Evolutionary conservation across 2,113 vertebrate genomes (phyloP).

Genomic region (Lonchura striata): DNA sequence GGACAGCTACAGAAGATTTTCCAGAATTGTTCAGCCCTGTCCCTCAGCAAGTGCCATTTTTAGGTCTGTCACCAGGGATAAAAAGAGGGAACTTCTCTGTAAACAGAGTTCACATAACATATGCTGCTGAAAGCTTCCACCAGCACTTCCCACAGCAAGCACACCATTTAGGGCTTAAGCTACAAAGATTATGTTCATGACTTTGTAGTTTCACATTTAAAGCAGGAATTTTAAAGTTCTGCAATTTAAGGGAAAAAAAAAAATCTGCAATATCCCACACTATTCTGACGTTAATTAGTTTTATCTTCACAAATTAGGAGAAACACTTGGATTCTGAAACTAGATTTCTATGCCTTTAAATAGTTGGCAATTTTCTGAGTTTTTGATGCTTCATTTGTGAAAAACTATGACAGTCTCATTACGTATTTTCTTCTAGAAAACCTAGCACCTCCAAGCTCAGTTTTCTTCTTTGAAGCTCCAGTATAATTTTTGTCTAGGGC

Average conservation of each 20-base stretch:
- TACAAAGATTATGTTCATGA: neutral
- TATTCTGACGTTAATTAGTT: neutral
- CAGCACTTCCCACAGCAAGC: neutral
- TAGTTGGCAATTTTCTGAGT: neutral
- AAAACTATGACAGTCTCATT: neutral
- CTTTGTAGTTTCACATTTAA: neutral
- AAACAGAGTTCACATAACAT: neutral
- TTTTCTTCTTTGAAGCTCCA: neutral
- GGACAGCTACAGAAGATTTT: neutral
- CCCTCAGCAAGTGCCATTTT: neutral
- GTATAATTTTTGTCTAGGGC: neutral
- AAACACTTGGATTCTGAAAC: neutral
- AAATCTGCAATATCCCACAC: accelerated
- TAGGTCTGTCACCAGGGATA: neutral
- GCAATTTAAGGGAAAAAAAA: neutral
- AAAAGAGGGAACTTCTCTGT: neutral
- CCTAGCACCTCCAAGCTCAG: neutral
- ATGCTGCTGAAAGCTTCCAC: neutral
- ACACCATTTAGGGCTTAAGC: neutral
- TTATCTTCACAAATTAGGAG: neutral
- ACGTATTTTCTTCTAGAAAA: neutral
- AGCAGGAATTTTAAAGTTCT: neutral
- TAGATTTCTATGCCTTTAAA: neutral
- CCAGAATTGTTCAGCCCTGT: neutral
- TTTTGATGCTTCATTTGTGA: neutral